phyloP scores from a whole-genome alignment of 2,888 invertebrate species.

The Pharmacophagus antenor region DNA sequence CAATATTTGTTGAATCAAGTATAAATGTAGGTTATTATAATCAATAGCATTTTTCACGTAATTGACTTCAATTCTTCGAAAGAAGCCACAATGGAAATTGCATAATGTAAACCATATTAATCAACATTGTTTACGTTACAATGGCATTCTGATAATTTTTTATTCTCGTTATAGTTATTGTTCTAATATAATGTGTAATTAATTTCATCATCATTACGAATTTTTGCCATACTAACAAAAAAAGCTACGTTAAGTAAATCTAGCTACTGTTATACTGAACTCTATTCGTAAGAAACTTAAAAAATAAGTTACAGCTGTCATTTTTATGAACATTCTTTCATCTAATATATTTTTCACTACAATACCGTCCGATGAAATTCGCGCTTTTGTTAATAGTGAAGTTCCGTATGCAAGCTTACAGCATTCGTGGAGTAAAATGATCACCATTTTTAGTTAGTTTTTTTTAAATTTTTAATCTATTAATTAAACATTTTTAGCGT shows the following conservation, averaged over 20 bases:
- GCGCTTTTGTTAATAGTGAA: too few species aligned
- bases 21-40: not conserved
- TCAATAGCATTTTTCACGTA: not conserved
- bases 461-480: too few species aligned
- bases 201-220: not conserved
- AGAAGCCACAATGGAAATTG: slow-evolving; percentile 15
- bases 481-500: too few species aligned
- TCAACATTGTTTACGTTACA: not conserved
- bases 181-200: not conserved
- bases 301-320: too few species aligned
- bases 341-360: too few species aligned
- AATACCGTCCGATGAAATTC: too few species aligned
- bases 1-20: not conserved
- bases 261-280: not conserved
- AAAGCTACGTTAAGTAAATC: not conserved
- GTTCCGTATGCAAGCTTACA: too few species aligned
- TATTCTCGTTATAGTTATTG: not conserved
- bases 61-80: slow-evolving; percentile 7
- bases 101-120: slow-evolving; percentile 4
- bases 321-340: too few species aligned
- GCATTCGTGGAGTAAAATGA: too few species aligned
- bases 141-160: not conserved
- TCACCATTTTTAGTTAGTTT: too few species aligned
- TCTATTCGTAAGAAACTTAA: too few species aligned
- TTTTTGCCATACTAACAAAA: not conserved